phyloP scores from a whole-genome alignment of 2,797 vertebrate species.

The Diplodus puntazzo region DNA sequence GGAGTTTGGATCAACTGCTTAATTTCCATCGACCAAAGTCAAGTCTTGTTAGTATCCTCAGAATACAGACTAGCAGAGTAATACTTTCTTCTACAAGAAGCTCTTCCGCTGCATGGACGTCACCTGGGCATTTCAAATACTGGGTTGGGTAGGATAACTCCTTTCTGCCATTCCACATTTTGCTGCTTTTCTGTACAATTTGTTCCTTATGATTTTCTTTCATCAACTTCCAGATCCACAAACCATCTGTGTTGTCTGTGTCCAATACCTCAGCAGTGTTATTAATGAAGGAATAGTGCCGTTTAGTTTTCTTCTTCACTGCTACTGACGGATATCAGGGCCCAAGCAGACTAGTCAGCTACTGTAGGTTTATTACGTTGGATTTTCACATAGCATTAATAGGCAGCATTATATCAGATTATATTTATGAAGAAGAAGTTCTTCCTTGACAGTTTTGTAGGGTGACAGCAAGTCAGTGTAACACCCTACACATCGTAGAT shows the following conservation, averaged over 20 bases:
- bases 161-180: conserved; percentile 12
- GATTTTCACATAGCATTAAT: conserved; percentile 26
- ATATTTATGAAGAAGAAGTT: conserved; percentile 2
- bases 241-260: background rate
- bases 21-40: background rate
- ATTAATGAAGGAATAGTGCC: conserved; percentile 12
- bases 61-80: background rate
- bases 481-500: background rate
- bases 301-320: background rate
- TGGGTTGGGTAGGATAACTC: background rate
- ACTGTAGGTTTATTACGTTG: conserved; percentile 13
- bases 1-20: background rate
- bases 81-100: background rate
- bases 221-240: background rate
- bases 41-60: background rate
- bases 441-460: background rate
- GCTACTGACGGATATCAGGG: background rate
- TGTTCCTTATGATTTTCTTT: background rate
- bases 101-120: background rate
- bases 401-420: conserved; percentile 24
- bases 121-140: conserved; percentile 32
- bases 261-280: conserved; percentile 45
- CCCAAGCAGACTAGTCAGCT: conserved; percentile 4
- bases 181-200: background rate
- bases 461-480: background rate